Percentiles rank a stretch among this genome's conserved stretches.
phyloP scores from a whole-genome alignment of 2,797 vertebrate species.

The Capromys pilorides region DNA sequence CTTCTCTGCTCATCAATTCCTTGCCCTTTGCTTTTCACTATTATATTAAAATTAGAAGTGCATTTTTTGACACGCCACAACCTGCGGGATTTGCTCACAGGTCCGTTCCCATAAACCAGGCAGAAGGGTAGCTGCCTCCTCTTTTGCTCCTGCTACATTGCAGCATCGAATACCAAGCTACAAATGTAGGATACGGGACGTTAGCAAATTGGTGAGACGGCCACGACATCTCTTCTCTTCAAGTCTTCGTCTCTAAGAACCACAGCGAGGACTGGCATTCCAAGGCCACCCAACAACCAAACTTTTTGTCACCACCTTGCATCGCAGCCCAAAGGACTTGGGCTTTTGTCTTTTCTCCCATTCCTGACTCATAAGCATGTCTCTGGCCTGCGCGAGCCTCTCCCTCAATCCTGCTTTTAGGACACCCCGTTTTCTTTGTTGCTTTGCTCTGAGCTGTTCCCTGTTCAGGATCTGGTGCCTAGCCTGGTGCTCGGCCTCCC shows the following conservation, averaged over 20 bases:
- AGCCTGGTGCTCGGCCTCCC: background rate
- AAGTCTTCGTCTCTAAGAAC: background rate
- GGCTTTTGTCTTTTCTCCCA: background rate
- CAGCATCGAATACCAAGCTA: background rate
- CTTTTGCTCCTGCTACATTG: background rate
- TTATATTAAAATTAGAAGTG: slow-evolving; percentile 38
- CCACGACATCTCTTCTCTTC: background rate
- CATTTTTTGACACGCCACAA: background rate
- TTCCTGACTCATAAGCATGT: background rate
- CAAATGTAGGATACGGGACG: background rate
- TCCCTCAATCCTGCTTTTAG: background rate
- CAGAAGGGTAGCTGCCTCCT: background rate
- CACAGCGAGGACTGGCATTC: background rate
- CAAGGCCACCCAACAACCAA: background rate
- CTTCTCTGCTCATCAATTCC: background rate
- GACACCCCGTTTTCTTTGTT: background rate
- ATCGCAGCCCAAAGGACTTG: background rate
- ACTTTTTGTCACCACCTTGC: background rate
- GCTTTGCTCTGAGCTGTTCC: background rate
- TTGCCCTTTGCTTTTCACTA: background rate
- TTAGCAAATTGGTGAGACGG: background rate
- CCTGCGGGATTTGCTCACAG: background rate
- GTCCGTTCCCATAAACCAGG: background rate
- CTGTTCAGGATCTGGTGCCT: background rate
- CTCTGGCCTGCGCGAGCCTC: background rate